Base-by-base conservation (phyloP, 2,888 invertebrate species). In the Leucania comma region DNA sequence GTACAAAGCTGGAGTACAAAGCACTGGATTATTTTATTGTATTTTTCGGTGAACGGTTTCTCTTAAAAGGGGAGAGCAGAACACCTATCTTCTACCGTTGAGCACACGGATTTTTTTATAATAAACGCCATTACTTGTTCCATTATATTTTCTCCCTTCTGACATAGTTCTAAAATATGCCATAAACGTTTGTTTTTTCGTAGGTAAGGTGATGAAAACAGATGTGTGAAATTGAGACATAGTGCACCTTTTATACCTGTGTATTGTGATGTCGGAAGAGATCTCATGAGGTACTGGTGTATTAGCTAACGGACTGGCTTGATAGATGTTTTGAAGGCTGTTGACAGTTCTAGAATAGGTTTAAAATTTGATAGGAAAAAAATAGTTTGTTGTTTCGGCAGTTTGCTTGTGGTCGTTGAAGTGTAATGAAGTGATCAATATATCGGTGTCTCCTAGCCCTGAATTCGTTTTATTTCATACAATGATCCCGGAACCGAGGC, bases 21-120 rank as follows among this genome's bases (percentile, higher is more conserved):
- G 91, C 90, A 83, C 80, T 80, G 93, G 94, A 94, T 95, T 95
- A 95, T 93, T 94, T 94, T 93, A 94, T 94, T 94, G 93, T 94
- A 91, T 93, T 94, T 89, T 92, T 93, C 90, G 92, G 89, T 90
- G 89, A 90, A 90, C 92, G 90, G 84, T 81, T 76, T 82, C 88
- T 83, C 70, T 66, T 64, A 75, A 78, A 89, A 89, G 90, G 92
- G 91, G 89, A 75, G 78, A 82, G 83, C 76, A 79, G 78, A 69
- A 83, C 85, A 87, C 86, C 86, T 86, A 84, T 80, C 75, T 63
- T 75, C 42, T 48, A 75, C 63, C 51, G 58, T 61, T 76, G 59
- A 70, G 51, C 58, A 67, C 67, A 32, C 46, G 56, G 71, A 38
- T 81, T 83, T 80, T 70, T 78, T 57, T 20, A 42, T 66, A 46